A percentile compares a stretch with the other conserved stretches of the same genome.
Conservation (phyloP, 1,140 invertebrate species). For the Cephus cinctus region DNA sequence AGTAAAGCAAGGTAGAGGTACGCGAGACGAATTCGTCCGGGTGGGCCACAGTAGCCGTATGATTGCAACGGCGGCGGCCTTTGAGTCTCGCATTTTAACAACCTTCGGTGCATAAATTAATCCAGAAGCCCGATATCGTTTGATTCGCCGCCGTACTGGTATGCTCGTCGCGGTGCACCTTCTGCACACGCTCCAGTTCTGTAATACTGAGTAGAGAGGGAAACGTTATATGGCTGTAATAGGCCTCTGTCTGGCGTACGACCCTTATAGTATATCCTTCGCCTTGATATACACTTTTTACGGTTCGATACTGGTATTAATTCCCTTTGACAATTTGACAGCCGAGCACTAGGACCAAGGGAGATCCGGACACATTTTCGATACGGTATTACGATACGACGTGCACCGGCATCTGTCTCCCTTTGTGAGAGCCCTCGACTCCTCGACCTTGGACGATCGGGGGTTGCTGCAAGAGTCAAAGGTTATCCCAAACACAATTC, state of each 20-base stretch:
- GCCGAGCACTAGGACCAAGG: constrained; percentile 13
- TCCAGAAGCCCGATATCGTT: constrained; percentile 54
- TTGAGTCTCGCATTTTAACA: constrained; percentile 56
- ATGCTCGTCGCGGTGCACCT: constrained; percentile 22
- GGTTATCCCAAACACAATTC: too few species aligned
- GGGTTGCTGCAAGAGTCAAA: too few species aligned
- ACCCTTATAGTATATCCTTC: too few species aligned
- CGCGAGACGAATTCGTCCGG: constrained; percentile 24
- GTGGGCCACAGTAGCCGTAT: constrained; percentile 36
- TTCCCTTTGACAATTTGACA: constrained; percentile 43
- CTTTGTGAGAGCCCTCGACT: too few species aligned
- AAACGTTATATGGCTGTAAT: constrained; percentile 16
- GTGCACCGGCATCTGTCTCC: too few species aligned
- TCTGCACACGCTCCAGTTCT: constrained; percentile 7
- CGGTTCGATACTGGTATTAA: constrained; percentile 39
- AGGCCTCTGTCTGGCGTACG: constrained; percentile 23
- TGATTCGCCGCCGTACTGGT: constrained; percentile 49
- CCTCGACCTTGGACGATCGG: too few species aligned
- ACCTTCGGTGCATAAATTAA: constrained; percentile 56
- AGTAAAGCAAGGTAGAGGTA: constrained; percentile 16
- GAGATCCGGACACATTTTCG: background rate
- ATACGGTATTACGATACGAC: too few species aligned
- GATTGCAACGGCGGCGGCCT: constrained; percentile 49
- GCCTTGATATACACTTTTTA: constrained; percentile 49
- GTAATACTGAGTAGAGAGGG: too few species aligned